These are phyloP conservation scores for Barypeithes pellucidus DNA, from an alignment of 2,888 invertebrate genomes.

Conservation along the genomic window DNA sequence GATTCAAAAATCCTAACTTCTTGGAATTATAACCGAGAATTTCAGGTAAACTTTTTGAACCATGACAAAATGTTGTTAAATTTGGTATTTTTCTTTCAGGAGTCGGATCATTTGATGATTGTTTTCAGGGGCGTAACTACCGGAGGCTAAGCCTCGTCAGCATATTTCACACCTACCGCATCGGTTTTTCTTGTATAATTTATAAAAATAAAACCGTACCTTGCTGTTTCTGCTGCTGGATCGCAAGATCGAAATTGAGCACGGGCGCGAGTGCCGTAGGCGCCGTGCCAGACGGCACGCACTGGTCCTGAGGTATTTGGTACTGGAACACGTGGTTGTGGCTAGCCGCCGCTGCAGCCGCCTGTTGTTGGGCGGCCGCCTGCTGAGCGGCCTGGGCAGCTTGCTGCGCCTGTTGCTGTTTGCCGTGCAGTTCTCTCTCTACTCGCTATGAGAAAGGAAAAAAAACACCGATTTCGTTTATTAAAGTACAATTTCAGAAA, in stretches of 20 bases:
- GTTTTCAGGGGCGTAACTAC: too few species aligned
- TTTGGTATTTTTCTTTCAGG: too few species aligned
- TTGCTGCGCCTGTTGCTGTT: constrained; percentile 60
- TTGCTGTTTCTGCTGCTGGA: constrained; percentile 66
- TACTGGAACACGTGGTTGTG: constrained; percentile 67
- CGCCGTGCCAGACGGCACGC: constrained; percentile 61
- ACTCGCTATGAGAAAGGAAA: constrained; percentile 78
- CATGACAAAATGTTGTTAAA: too few species aligned
- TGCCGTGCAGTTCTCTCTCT: constrained; percentile 78
- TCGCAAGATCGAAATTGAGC: constrained; percentile 71
- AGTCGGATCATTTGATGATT: too few species aligned
- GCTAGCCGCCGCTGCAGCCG: constrained; percentile 49
- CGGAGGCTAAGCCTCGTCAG: too few species aligned
- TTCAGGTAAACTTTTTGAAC: too few species aligned
- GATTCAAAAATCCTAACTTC: neutral
- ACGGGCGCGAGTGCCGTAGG: constrained; percentile 59
- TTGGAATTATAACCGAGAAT: too few species aligned
- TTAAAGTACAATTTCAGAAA: too few species aligned
- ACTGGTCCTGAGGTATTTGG: constrained; percentile 66
- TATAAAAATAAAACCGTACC: too few species aligned
- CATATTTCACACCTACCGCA: too few species aligned
- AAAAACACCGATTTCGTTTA: neutral
- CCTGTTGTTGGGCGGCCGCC: constrained; percentile 55
- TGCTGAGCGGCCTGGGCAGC: constrained; percentile 18
- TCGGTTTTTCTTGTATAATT: too few species aligned